phyloP scores from a whole-genome alignment of 2,888 invertebrate species.

The Clitarchus hookeri region DNA sequence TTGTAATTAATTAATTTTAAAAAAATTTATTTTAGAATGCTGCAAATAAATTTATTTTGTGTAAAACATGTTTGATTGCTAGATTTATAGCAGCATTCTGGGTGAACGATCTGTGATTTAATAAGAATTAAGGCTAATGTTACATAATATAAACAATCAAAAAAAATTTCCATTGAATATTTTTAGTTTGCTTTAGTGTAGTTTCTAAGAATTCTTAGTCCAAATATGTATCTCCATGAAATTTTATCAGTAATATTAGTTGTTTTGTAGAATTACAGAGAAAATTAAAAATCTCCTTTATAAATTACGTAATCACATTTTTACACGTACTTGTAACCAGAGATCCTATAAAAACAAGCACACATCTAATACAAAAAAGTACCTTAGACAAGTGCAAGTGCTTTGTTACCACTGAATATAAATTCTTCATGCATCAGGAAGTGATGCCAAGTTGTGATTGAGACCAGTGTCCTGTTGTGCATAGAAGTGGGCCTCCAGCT shows the following conservation, averaged over 20 bases:
- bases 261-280: neutral
- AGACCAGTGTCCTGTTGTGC: neutral
- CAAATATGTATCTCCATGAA: neutral
- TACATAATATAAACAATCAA: neutral
- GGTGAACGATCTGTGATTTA: slow-evolving; percentile 7
- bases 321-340: neutral
- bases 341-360: neutral
- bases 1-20: neutral
- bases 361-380: neutral
- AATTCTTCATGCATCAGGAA: neutral
- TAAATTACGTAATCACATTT: neutral
- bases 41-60: neutral
- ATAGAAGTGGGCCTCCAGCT: neutral
- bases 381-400: neutral
- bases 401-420: neutral
- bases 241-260: neutral
- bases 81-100: neutral
- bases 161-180: neutral
- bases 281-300: neutral
- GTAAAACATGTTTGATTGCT: neutral
- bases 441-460: neutral
- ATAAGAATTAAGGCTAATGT: slow-evolving; percentile 7
- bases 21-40: neutral
- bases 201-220: neutral
- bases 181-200: neutral